phyloP scores from a whole-genome alignment of 2,113 vertebrate genomes.

The Azemiops feae region DNA sequence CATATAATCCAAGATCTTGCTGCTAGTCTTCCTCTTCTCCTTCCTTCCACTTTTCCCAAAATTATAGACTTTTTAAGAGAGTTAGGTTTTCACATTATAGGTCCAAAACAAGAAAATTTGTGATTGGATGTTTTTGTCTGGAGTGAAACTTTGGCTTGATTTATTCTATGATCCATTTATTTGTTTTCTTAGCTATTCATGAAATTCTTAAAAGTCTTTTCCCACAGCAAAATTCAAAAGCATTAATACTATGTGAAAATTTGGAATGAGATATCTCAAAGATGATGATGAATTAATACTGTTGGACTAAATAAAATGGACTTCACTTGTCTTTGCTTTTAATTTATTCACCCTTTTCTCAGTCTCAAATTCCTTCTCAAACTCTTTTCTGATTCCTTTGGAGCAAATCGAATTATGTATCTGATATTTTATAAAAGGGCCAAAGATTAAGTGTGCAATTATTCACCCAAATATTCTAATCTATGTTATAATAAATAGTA shows the following conservation, averaged over 20 bases:
- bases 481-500: background rate
- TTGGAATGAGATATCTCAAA: background rate
- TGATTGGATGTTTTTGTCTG: background rate
- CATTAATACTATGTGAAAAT: background rate
- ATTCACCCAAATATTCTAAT: background rate
- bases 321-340: background rate
- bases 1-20: background rate
- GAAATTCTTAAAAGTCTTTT: background rate
- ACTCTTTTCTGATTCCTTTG: background rate
- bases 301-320: background rate
- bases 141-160: background rate
- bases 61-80: background rate
- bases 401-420: background rate
- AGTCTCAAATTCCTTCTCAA: background rate
- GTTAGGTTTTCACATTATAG: background rate
- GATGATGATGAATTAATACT: background rate
- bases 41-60: background rate
- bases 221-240: background rate
- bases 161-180: background rate
- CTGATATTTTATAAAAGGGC: background rate
- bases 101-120: background rate
- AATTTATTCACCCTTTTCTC: background rate
- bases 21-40: background rate
- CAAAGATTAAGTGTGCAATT: background rate
- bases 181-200: background rate